A percentile compares a stretch with the other conserved stretches of the same genome.
These are phyloP conservation scores for Peucedramus taeniatus DNA, from an alignment of 2,113 vertebrate species.

Conservation along the genomic window DNA sequence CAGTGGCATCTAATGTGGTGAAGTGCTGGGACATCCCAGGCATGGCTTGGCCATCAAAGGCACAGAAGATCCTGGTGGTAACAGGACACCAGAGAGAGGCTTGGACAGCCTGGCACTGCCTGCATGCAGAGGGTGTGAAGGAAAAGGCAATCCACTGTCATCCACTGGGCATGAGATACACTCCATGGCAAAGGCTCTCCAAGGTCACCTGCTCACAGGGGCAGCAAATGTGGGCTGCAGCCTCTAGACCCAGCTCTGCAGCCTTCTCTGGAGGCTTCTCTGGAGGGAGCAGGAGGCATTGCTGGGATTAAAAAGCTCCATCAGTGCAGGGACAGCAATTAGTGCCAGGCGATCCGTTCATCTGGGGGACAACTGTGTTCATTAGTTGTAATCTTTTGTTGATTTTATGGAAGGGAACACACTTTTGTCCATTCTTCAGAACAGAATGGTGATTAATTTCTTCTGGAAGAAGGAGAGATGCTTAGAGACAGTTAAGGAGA, in stretches of 20 bases:
- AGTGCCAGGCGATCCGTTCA: neutral
- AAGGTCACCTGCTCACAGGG: neutral
- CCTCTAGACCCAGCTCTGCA: neutral
- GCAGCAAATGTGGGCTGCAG: neutral
- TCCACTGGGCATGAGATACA: neutral
- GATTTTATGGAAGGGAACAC: neutral
- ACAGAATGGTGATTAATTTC: neutral
- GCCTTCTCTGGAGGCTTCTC: neutral
- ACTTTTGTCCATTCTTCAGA: neutral
- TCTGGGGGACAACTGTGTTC: neutral
- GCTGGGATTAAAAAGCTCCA: neutral
- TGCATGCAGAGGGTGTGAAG: accelerated
- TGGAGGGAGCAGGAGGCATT: neutral
- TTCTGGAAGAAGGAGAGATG: neutral
- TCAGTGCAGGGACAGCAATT: neutral
- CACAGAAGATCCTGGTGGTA: neutral
- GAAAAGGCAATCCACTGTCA: neutral
- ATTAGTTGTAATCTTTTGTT: neutral
- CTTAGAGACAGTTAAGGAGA: neutral
- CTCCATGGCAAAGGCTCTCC: neutral
- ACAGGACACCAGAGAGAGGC: neutral
- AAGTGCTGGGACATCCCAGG: neutral
- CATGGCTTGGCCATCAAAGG: neutral
- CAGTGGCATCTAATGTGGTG: accelerated
- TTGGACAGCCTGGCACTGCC: neutral